Evolutionary conservation across 2,113 vertebrate genomes (phyloP).

Genomic region (Mixornis gularis): DNA sequence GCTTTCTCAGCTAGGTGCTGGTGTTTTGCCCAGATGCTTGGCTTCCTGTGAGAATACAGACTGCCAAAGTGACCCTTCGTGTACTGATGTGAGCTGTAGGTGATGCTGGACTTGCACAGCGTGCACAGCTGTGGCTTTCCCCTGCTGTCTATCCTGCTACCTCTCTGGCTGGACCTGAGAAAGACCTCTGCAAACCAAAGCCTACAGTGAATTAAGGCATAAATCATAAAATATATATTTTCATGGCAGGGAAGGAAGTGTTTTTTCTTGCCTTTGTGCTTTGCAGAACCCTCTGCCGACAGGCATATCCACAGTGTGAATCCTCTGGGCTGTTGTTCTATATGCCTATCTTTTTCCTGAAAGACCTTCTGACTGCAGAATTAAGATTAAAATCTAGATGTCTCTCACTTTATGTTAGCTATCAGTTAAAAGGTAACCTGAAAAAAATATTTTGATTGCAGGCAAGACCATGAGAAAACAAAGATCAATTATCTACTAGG

Average conservation of each 20-base stretch:
- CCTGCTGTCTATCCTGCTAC: not conserved
- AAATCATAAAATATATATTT: not conserved
- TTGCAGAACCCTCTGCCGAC: not conserved
- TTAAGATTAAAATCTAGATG: not conserved
- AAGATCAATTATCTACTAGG: not conserved
- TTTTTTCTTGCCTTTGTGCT: not conserved
- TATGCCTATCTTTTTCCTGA: not conserved
- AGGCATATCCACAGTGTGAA: not conserved
- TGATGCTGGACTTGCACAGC: not conserved
- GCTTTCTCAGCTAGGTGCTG: not conserved
- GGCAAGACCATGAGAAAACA: not conserved
- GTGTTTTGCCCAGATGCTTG: not conserved
- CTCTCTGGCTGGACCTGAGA: not conserved
- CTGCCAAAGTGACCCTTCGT: not conserved
- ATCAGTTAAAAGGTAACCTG: not conserved
- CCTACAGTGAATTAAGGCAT: not conserved
- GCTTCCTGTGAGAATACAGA: not conserved
- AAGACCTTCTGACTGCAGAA: not conserved
- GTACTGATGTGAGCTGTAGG: rapidly evolving
- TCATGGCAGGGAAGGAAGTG: not conserved
- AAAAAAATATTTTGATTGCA: not conserved
- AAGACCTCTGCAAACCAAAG: not conserved
- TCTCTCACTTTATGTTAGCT: not conserved
- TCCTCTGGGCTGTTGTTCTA: not conserved
- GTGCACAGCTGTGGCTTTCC: not conserved